Conservation (phyloP, 1,140 invertebrate genomes). For the Forficula auricularia region DNA sequence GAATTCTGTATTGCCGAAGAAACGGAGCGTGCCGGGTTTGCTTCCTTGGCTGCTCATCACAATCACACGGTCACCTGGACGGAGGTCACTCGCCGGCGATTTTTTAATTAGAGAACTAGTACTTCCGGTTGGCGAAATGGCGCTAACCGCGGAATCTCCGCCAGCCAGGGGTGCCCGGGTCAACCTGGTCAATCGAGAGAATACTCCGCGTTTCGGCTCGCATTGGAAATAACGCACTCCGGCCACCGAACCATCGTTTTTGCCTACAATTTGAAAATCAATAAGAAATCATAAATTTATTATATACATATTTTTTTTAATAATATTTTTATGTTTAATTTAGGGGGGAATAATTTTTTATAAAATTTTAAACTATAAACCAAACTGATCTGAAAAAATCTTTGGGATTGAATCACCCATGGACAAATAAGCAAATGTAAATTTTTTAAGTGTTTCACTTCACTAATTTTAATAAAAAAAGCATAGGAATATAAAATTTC, state of each 20-base stretch:
- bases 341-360: no score
- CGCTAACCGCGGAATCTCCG: neutral
- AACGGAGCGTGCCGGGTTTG: slow-evolving; percentile 73
- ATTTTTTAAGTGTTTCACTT: no score
- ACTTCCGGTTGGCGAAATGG: no score
- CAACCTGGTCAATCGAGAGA: slow-evolving; percentile 68
- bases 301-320: no score
- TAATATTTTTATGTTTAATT: no score
- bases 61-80: slow-evolving; percentile 78
- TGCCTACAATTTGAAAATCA: slow-evolving; percentile 39
- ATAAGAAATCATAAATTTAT: neutral
- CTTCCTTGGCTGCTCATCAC: slow-evolving; percentile 70
- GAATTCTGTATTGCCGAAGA: slow-evolving; percentile 72
- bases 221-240: slow-evolving; percentile 88
- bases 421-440: no score
- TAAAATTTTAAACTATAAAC: no score
- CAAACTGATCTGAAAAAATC: no score
- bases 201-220: slow-evolving; percentile 80
- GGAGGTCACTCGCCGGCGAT: slow-evolving; percentile 32
- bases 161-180: slow-evolving; percentile 24
- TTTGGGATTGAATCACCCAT: no score
- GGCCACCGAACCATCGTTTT: slow-evolving; percentile 92
- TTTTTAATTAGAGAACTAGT: no score
- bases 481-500: no score
- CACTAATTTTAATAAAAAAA: no score